Conservation (phyloP, 2,888 invertebrate species). For the Zelleria hepariella region DNA sequence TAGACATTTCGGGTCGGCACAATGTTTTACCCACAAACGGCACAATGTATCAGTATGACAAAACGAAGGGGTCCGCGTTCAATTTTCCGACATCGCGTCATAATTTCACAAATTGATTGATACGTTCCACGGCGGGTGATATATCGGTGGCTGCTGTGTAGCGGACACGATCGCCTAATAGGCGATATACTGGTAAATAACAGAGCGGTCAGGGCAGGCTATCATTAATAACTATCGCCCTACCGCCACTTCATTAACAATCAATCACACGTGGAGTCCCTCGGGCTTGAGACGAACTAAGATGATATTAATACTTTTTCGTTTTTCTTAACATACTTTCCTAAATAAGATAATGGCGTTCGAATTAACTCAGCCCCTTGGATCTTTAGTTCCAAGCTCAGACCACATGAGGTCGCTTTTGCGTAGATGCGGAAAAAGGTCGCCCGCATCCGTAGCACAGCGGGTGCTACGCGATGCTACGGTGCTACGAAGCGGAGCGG, state of each 20-base stretch:
- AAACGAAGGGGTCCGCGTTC: slow-evolving; percentile 31
- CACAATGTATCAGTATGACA: not conserved
- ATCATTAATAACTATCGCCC: slow-evolving; percentile 68
- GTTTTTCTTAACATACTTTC: not conserved
- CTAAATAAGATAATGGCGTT: not conserved
- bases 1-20: not conserved
- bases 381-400: not conserved
- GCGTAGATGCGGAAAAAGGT: slow-evolving; percentile 2
- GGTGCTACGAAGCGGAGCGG: not conserved
- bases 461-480: slow-evolving; percentile 6
- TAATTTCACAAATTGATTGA: slow-evolving; percentile 65
- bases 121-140: slow-evolving; percentile 50
- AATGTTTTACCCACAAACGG: not conserved
- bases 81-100: slow-evolving; percentile 26
- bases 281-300: slow-evolving; percentile 29
- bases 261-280: slow-evolving; percentile 54
- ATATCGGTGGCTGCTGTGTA: slow-evolving; percentile 45
- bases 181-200: slow-evolving; percentile 33
- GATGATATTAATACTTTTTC: not conserved
- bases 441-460: slow-evolving; percentile 6
- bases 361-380: not conserved
- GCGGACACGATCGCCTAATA: slow-evolving; percentile 33
- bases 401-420: not conserved
- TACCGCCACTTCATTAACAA: slow-evolving; percentile 61
- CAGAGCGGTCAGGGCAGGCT: slow-evolving; percentile 49